Evolutionary conservation across 2,113 vertebrate species (phyloP).

Genomic region (Pitta sordida): DNA sequence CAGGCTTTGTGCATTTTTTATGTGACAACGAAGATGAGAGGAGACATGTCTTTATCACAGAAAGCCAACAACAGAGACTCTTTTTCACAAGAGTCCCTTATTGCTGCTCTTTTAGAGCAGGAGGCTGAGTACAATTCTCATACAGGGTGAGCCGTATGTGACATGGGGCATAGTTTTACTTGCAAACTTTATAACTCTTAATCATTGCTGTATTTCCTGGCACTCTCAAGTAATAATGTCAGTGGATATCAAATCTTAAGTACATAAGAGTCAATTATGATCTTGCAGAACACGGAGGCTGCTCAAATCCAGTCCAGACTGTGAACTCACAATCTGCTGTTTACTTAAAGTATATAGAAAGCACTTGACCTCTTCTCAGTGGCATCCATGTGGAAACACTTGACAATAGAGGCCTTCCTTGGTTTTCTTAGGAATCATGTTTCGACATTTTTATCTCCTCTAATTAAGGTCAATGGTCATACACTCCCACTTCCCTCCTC

Average conservation of each 20-base stretch:
- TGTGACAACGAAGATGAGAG: background rate
- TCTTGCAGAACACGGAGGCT: background rate
- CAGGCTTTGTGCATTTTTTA: background rate
- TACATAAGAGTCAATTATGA: conserved; percentile 12
- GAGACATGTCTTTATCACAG: background rate
- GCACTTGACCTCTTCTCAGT: conserved; percentile 45
- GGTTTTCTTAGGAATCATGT: conserved; percentile 21
- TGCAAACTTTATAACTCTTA: background rate
- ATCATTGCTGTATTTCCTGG: background rate
- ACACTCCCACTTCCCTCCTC: background rate
- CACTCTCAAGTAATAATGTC: background rate
- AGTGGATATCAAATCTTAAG: conserved; percentile 21
- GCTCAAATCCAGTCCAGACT: conserved; percentile 31
- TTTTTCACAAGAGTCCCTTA: background rate
- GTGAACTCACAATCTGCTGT: conserved; percentile 14
- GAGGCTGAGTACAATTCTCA: background rate
- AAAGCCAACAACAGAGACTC: background rate
- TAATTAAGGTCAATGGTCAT: background rate
- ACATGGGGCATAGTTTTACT: background rate
- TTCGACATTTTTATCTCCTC: conserved; percentile 31
- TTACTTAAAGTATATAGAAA: conserved; percentile 53
- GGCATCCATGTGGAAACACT: conserved; percentile 41
- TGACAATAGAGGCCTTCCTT: background rate
- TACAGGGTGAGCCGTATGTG: background rate
- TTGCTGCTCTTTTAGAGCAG: background rate